A percentile compares a stretch with the other conserved stretches of the same genome.
These are phyloP conservation scores for Pandemis corylana DNA, from an alignment of 2,888 invertebrate species.

Conservation along the genomic window DNA sequence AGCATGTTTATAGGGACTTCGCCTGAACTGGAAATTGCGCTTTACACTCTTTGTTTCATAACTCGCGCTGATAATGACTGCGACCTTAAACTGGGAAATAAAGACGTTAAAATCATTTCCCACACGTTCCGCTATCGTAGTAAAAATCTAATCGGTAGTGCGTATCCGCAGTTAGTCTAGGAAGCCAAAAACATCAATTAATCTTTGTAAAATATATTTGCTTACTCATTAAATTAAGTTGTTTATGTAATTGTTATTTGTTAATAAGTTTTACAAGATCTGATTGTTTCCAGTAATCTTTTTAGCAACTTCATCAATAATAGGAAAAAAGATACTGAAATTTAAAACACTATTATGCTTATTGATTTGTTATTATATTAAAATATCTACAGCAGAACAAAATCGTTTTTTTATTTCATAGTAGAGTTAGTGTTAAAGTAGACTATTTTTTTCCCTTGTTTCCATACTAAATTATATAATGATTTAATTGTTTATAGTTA, in stretches of 20 bases:
- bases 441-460: too few relatives aligned
- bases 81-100: constrained; percentile 89
- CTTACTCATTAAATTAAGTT: not conserved
- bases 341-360: not conserved
- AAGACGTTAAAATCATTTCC: constrained; percentile 89
- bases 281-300: not conserved
- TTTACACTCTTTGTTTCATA: constrained; percentile 95
- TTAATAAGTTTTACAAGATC: too few relatives aligned
- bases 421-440: not conserved
- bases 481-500: too few relatives aligned
- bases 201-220: not conserved
- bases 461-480: too few relatives aligned
- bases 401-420: not conserved
- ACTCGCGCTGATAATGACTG: constrained; percentile 90
- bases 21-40: constrained; percentile 95
- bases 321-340: too few relatives aligned
- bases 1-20: constrained; percentile 93
- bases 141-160: constrained; percentile 92
- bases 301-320: too few relatives aligned
- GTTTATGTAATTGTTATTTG: not conserved
- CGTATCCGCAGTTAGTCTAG: constrained; percentile 90
- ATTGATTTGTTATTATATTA: not conserved
- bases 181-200: not conserved
- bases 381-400: not conserved
- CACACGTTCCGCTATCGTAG: constrained; percentile 90